phyloP scores from a whole-genome alignment of 2,888 invertebrate species.

The Thysanoteuthis rhombus region DNA sequence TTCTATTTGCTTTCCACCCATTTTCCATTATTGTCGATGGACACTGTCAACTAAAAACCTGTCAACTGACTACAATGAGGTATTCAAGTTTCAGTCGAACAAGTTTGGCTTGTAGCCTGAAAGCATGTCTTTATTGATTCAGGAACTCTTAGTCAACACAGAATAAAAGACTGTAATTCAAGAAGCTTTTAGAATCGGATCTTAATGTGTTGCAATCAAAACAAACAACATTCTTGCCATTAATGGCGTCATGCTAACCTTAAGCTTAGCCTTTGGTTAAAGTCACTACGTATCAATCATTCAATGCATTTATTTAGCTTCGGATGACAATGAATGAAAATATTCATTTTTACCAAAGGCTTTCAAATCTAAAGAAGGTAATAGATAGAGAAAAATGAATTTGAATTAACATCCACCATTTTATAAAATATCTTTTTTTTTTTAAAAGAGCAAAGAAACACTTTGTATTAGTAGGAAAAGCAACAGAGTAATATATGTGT shows the following conservation, averaged over 20 bases:
- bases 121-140: not conserved
- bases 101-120: not conserved
- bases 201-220: not conserved
- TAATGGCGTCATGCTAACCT: not conserved
- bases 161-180: conserved; percentile 12
- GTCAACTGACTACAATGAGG: not conserved
- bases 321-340: not conserved
- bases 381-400: not conserved
- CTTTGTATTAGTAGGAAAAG: not conserved
- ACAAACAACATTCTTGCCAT: not conserved
- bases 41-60: not conserved
- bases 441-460: too few relatives aligned
- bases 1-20: not conserved
- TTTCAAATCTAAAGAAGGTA: not conserved
- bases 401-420: not conserved
- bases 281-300: not conserved
- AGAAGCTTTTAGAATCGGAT: conserved; percentile 12
- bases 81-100: not conserved
- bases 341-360: not conserved
- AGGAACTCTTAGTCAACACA: not conserved
- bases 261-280: not conserved
- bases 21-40: not conserved
- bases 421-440: not conserved
- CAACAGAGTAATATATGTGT: not conserved
- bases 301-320: not conserved